Evolutionary conservation across 64 coral and sea anemone species (phyloP).

Genomic region (Cladopsammia gracilis): DNA sequence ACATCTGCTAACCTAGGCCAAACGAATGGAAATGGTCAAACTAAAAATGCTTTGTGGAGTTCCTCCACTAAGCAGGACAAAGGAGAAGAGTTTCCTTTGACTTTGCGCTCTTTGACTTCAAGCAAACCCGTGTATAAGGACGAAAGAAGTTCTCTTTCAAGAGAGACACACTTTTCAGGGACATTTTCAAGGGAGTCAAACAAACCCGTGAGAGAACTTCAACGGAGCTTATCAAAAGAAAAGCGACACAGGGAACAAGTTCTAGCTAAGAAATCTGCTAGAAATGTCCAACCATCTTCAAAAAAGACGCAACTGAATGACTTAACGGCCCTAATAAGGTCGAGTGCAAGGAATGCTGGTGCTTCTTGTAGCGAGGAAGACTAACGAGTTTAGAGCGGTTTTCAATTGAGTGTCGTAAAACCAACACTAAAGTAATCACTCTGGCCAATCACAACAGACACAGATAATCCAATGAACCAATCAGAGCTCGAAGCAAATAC

Average conservation of each 20-base stretch:
- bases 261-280: background rate
- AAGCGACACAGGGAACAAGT: conserved; percentile 24
- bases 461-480: too few relatives aligned
- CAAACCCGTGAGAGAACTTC: background rate
- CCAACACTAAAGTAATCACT: too few relatives aligned
- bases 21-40: background rate
- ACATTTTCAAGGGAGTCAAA: background rate
- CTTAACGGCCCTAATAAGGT: conserved; percentile 44
- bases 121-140: background rate
- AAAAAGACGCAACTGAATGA: conserved; percentile 5
- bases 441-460: too few relatives aligned
- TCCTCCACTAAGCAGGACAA: background rate
- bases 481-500: too few relatives aligned
- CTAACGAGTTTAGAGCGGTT: background rate
- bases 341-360: conserved; percentile 64
- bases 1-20: background rate
- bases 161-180: background rate
- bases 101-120: background rate
- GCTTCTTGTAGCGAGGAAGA: conserved; percentile 8
- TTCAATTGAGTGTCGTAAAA: too few relatives aligned
- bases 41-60: background rate
- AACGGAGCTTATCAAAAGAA: conserved; percentile 16
- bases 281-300: background rate
- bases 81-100: background rate
- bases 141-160: background rate